Evolutionary conservation across 2,888 invertebrate genomes (phyloP), one percentile per base, ranked within the genome.

Genomic region (Hypsopygia costalis): DNA sequence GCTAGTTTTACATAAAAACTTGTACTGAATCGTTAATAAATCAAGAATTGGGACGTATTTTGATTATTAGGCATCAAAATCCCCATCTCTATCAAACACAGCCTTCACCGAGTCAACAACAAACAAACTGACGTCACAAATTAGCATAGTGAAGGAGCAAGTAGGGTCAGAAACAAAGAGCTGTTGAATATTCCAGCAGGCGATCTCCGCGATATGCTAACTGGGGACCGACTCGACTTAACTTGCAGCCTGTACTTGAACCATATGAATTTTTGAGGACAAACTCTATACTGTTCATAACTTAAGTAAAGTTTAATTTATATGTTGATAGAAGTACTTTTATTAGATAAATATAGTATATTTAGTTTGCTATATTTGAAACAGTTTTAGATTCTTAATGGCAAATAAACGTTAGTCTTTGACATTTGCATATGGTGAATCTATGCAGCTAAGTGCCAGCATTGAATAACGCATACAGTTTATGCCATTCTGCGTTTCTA

Each of bases 91-190:
- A 43, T 49, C 50, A 46, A 47, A 50, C 46, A 41, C 40, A 40
- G 47, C 47, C 44, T 46, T 43, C 37, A 46, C 39, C 44, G 34
- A 44, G 46, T 35, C 36, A 44, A 45, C 16, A 46, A 57, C 58
- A 57, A 66, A 62, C 57, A 57, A 67, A 62, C 58, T 56, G 59
- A 62, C 58, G 52, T 50, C 44, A 64, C 62, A 60, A 65, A 77
- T 82, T 83, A 74, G 67, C 85, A 85, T 85, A 80, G 58, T 65
- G 73, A 64, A 70, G 72, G 58, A 69, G 71, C 64, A 76, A 79
- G 81, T 80, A 81, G 80, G 82, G 82, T 73, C 82, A 81, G 76
- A 61, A 75, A 81, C 81, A 83, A 82, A 81, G 81, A 70, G 68
- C 81, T 77, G 73, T 66, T 83, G 85, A 83, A 82, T 83, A 83